Evolutionary conservation across 2,888 invertebrate species (phyloP), one percentile per base, ranked within the genome.

Genomic region (Agriotes lineatus): DNA sequence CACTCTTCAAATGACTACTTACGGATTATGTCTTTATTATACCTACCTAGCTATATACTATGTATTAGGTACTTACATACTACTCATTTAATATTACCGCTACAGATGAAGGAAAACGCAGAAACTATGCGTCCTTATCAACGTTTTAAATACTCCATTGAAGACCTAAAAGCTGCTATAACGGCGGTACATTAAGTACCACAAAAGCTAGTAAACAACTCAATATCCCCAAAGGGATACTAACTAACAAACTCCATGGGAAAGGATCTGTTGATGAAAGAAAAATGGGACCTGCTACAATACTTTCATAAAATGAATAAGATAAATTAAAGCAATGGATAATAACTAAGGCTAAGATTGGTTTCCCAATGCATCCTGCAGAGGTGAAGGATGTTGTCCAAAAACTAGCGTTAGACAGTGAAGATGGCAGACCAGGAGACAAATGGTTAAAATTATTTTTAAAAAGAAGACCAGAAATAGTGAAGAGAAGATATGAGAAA

Each of bases 321-420:
- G 12, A 33, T 12, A 4, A 16, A 16, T 33, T 54, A 54, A 9
- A 54, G 33, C 12, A 54, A 10, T 54, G 54, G 54, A 54, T 54
- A 33, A n/a, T 33, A 35, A 6, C 12, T 6, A 54, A 54, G 12
- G 54, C 54, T 33, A 54, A 54, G 18, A 6, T 54, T n/a, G 35
- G 54, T 18, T 54, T 54, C n/a, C 54, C 54, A 1, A 54, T 54
- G 44, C 44, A 44, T 18, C 4, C 5, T 4, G 4, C 30, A 16
- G 35, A 54, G 33, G 54, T 54, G 3, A 54, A 54, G 33, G 35
- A 54, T 54, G 54, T 5, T 33, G 54, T 54, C 1, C 54, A 54
- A 18, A 54, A 54, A 33, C n/a, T n/a, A n/a, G n/a, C n/a, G n/a
- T n/a, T n/a, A n/a, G n/a, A n/a, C n/a, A 54, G 12, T 12, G 35